A percentile compares a stretch with the other conserved stretches of the same genome.
Conservation (phyloP, 1,140 invertebrate genomes). For the Cherax destructor region DNA sequence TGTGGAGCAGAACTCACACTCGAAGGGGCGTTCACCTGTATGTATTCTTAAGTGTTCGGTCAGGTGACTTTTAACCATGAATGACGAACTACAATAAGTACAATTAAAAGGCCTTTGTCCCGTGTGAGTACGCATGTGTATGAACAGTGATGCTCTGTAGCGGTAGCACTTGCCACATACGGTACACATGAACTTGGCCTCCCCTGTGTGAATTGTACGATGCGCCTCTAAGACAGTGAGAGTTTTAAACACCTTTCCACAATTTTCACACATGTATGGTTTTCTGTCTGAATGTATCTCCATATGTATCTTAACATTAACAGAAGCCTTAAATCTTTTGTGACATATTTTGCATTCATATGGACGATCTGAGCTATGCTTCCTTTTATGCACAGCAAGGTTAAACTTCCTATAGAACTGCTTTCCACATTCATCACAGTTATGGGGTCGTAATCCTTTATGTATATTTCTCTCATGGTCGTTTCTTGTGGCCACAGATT, state of each 20-base stretch:
- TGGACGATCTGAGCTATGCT: slow-evolving; percentile 5
- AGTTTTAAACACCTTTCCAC: slow-evolving; percentile 38
- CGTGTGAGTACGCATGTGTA: slow-evolving; percentile 20
- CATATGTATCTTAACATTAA: slow-evolving; percentile 22
- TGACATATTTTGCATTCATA: slow-evolving; percentile 27
- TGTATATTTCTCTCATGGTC: slow-evolving; percentile 31
- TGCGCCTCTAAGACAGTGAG: background rate
- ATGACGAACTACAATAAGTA: slow-evolving; percentile 16
- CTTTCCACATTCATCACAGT: slow-evolving; percentile 30
- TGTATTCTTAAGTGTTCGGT: slow-evolving; percentile 75
- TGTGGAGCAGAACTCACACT: slow-evolving; percentile 74
- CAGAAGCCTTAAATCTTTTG: slow-evolving; percentile 11
- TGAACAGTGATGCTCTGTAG: slow-evolving; percentile 23
- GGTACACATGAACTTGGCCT: slow-evolving; percentile 7
- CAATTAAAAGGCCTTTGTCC: slow-evolving; percentile 15
- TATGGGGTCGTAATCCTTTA: slow-evolving; percentile 6
- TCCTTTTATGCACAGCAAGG: slow-evolving; percentile 4
- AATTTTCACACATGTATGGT: slow-evolving; percentile 27
- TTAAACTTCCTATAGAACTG: slow-evolving; percentile 35
- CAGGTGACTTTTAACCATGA: slow-evolving; percentile 63
- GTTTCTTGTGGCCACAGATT: background rate
- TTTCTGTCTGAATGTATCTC: slow-evolving; percentile 22
- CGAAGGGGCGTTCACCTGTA: slow-evolving; percentile 75
- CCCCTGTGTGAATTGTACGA: slow-evolving; percentile 6
- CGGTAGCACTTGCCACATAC: slow-evolving; percentile 22